A percentile compares a stretch with the other conserved stretches of the same genome.
These are phyloP conservation scores for Ptyas mucosa DNA, from an alignment of 2,113 vertebrate genomes.

Conservation along the genomic window DNA sequence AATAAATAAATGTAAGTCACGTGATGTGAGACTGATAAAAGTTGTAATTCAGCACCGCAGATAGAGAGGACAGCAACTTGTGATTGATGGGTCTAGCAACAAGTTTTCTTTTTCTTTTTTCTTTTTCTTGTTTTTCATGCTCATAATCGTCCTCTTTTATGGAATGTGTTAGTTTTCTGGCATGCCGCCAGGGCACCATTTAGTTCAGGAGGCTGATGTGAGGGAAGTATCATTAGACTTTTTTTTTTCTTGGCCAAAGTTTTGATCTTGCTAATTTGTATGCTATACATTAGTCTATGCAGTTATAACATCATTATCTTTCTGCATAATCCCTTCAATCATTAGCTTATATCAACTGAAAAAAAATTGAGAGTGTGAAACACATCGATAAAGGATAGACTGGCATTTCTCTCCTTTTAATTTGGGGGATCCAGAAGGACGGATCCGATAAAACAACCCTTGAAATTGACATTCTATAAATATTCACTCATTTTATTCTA, in stretches of 20 bases:
- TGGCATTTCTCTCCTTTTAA: not conserved
- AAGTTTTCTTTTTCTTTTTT: not conserved
- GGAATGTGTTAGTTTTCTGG: not conserved
- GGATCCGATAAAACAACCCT: not conserved
- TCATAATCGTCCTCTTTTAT: not conserved
- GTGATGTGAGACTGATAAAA: not conserved
- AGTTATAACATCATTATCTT: not conserved
- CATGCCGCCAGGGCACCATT: not conserved
- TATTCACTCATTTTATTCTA: not conserved
- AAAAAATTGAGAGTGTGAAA: not conserved
- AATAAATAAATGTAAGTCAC: not conserved
- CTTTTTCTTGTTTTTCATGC: not conserved
- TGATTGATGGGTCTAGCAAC: not conserved
- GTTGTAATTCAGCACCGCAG: not conserved
- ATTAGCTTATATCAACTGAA: not conserved
- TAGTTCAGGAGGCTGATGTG: not conserved
- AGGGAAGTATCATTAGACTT: not conserved
- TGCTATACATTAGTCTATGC: not conserved
- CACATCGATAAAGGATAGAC: not conserved
- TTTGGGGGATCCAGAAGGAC: not conserved
- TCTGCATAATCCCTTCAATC: not conserved
- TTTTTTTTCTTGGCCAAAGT: conserved; percentile 1
- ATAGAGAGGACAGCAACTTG: not conserved
- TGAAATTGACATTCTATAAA: not conserved
- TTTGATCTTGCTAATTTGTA: not conserved